A percentile compares a stretch with the other conserved stretches of the same genome.
These are phyloP conservation scores for Andrena flavipes DNA, from an alignment of 2,888 invertebrate species.

Conservation along the genomic window DNA sequence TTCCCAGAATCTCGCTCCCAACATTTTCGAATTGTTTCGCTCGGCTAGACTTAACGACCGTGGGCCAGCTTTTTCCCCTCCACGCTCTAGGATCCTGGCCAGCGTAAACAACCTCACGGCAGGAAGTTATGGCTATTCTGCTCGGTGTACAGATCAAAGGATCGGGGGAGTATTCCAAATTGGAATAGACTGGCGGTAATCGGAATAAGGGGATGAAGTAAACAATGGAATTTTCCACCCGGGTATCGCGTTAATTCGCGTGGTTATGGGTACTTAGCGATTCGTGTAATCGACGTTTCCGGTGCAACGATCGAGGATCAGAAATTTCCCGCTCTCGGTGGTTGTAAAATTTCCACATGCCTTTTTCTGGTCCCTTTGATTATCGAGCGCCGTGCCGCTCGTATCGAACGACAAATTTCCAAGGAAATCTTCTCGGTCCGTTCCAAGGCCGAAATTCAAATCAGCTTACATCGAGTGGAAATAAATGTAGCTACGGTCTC, in stretches of 20 bases:
- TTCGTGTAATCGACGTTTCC: neutral
- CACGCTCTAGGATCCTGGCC: neutral
- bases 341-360: neutral
- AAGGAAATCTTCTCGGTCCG: constrained; percentile 4
- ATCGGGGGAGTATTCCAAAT: neutral
- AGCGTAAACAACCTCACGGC: neutral
- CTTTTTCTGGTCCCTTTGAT: neutral
- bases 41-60: constrained; percentile 42
- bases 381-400: neutral
- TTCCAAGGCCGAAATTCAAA: neutral
- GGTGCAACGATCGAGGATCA: neutral
- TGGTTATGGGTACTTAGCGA: neutral
- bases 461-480: constrained; percentile 11
- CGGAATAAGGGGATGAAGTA: neutral
- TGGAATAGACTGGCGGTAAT: neutral
- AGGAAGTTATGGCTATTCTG: neutral
- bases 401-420: neutral
- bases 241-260: neutral
- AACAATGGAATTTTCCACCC: neutral
- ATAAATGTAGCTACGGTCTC: constrained; percentile 7
- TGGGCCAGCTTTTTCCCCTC: constrained; percentile 5
- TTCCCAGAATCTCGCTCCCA: constrained; percentile 70
- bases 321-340: neutral
- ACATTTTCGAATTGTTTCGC: constrained; percentile 59
- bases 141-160: neutral